Evolutionary conservation across 2,113 vertebrate species (phyloP).

Genomic region (Ictalurus punctatus): DNA sequence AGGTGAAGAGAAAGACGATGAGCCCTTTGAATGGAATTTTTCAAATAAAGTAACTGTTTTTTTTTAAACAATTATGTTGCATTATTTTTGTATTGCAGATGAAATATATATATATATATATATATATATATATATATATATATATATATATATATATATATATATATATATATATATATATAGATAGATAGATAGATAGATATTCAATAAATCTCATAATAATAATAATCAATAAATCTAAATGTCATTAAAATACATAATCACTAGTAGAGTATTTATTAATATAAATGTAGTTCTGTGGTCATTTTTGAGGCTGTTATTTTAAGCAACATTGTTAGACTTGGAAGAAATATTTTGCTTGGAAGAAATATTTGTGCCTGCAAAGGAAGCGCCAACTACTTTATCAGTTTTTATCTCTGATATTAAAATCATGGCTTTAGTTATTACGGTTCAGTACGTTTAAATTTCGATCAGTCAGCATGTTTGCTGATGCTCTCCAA

Average conservation of each 20-base stretch:
- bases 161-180: no score
- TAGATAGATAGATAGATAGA: not conserved
- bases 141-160: not conserved
- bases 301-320: not conserved
- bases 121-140: no score
- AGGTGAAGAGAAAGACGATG: conserved; percentile 55
- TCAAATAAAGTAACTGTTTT: not conserved
- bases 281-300: not conserved
- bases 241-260: not conserved
- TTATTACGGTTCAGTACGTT: not conserved
- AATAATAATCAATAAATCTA: not conserved
- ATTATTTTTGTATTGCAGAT: not conserved
- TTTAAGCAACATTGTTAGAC: not conserved
- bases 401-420: not conserved
- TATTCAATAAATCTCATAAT: no score
- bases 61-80: not conserved
- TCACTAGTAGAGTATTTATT: not conserved
- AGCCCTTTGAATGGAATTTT: conserved; percentile 12
- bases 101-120: not conserved
- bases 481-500: no score
- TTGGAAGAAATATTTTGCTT: not conserved
- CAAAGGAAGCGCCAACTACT: not conserved
- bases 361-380: not conserved
- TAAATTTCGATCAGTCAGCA: not conserved
- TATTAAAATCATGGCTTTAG: not conserved